phyloP scores from a whole-genome alignment of 2,888 invertebrate genomes.

The Elegia similella region DNA sequence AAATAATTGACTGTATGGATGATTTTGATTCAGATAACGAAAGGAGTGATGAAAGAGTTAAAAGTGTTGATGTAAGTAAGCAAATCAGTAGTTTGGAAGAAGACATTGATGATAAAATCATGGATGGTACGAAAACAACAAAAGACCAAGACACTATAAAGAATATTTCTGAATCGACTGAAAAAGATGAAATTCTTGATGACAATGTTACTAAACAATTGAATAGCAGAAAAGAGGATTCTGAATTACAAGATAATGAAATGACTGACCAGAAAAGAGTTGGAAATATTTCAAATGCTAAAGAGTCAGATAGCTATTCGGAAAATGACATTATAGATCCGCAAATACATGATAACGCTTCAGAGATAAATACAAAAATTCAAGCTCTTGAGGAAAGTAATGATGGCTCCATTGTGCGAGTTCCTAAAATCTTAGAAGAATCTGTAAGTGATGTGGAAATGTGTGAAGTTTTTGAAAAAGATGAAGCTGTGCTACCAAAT shows the following conservation, averaged over 20 bases:
- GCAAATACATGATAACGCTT: neutral
- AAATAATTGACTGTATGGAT: conserved; percentile 45
- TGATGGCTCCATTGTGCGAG: neutral
- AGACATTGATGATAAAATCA: neutral
- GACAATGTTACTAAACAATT: neutral
- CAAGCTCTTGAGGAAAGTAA: neutral
- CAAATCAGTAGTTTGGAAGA: neutral
- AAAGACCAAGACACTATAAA: neutral
- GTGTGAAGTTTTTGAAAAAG: neutral
- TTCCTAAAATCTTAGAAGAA: neutral
- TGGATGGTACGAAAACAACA: neutral
- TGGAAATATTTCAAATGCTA: no score
- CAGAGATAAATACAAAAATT: neutral
- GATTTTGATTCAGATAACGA: conserved; percentile 26
- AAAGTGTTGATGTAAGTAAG: neutral
- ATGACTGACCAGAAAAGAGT: no score
- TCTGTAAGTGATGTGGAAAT: conserved; percentile 2
- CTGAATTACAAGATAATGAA: no score
- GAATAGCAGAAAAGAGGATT: neutral
- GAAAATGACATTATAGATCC: neutral
- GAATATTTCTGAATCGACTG: neutral
- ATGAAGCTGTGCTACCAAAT: neutral
- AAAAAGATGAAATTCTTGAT: neutral
- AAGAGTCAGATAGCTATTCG: neutral
- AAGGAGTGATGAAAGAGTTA: neutral